Conservation (phyloP, 92 coral and sea anemone species). For the Porites lobata region DNA sequence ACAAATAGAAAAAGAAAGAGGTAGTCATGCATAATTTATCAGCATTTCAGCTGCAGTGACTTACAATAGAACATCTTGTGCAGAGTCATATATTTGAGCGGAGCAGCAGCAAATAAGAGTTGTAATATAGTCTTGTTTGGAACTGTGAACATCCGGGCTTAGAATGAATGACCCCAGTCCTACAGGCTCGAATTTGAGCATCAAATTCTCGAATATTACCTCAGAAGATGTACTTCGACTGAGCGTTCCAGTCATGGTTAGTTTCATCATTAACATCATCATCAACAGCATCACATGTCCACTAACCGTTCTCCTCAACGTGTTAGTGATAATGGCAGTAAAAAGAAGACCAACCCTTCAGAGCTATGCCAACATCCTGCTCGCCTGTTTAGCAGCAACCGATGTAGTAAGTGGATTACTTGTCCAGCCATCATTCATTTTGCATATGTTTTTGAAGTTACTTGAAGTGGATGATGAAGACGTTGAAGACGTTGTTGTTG, state of each 20-base stretch:
- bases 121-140: no score
- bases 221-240: background rate
- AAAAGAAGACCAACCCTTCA: constrained; percentile 18
- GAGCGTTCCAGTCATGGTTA: background rate
- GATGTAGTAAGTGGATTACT: background rate
- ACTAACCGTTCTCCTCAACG: constrained; percentile 9
- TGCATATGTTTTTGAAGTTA: background rate
- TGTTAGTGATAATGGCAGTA: constrained; percentile 17
- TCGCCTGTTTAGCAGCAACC: constrained; percentile 28
- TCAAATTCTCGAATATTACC: background rate
- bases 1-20: no score
- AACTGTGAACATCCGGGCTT: no score
- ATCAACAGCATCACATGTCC: constrained; percentile 8
- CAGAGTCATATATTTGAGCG: no score
- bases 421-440: background rate
- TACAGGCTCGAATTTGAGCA: no score
- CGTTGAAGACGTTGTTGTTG: background rate
- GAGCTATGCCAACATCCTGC: background rate
- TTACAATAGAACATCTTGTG: no score
- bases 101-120: no score
- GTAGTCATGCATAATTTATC: no score
- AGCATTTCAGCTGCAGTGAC: no score
- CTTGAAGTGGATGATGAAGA: background rate
- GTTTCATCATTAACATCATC: background rate
- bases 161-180: background rate